These are phyloP conservation scores for Athene cunicularia DNA, from an alignment of 2,113 vertebrate genomes.

Conservation along the genomic window DNA sequence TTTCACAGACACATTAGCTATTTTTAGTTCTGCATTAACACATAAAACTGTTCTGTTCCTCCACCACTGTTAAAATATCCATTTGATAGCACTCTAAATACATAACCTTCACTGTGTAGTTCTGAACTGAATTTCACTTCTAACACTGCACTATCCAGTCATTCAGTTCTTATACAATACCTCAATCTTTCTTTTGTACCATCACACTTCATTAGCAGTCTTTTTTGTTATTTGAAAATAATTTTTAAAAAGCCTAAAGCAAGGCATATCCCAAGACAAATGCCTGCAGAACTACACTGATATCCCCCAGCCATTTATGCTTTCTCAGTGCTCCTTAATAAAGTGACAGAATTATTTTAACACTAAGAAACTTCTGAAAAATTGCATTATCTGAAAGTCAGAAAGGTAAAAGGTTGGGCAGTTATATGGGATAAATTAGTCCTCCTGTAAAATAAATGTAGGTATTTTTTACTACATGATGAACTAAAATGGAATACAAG, in stretches of 20 bases:
- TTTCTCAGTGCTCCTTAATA: background rate
- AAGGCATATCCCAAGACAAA: background rate
- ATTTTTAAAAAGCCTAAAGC: background rate
- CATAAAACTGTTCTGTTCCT: background rate
- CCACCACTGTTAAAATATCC: background rate
- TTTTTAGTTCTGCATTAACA: background rate
- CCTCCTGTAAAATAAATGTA: background rate
- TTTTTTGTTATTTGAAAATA: background rate
- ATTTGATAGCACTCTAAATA: background rate
- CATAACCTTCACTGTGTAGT: background rate
- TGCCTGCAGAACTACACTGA: background rate
- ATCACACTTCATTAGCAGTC: background rate
- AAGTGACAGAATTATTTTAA: background rate
- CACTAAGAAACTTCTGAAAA: background rate
- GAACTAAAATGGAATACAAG: background rate
- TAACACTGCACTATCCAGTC: background rate
- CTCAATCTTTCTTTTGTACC: background rate
- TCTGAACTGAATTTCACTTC: background rate
- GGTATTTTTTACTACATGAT: background rate
- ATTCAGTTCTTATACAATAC: background rate
- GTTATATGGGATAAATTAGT: background rate
- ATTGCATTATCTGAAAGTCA: background rate
- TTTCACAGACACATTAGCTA: background rate
- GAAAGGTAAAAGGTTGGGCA: background rate
- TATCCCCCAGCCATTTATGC: background rate